Base-by-base conservation (phyloP, 2,113 vertebrate genomes). In the Ammodytes marinus region DNA sequence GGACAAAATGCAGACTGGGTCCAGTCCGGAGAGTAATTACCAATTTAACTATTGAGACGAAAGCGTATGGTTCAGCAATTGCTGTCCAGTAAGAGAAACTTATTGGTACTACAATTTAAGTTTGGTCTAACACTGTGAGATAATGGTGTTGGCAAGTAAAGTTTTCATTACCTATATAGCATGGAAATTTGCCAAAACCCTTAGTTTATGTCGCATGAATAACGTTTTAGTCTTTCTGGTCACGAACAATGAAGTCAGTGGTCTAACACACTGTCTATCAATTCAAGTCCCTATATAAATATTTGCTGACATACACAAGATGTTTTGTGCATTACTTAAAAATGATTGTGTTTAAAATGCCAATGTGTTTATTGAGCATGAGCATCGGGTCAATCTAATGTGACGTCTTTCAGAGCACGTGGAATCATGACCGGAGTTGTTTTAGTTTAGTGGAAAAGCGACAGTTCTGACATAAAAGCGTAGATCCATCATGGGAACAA, bases 401-500 rank as follows among this genome's bases (percentile, higher is more conserved):
- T 65, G 69, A 82, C 53, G 69, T 73, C 85, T 66, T 63, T 74
- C 58, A 35, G 39, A 73, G 73, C 70, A 59, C 53, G 61, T 64
- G 73, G 70, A 86, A 80, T 75, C 64, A 70, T 67, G 76, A 80
- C 27, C 8, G 79, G 60, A 83, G 77, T 61, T 42, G 43, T 60
- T 90, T 89, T 64, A 77, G 61, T 89, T 86, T 78, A 64, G 83
- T 75, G 74, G 74, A 67, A 86, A 89, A 89, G 92, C 88, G 91
- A 91, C 89, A 93, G 87, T 83, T 91, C 63, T 84, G 87, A 93
- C 86, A 83, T 85, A 60, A 92, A 90, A 74, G 86, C 88, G 43
- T 82, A 88, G 79, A 91, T 93, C 84, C 86, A 92, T 94, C 92
- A 92, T 27, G 45, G 75, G 86, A 90, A 93, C 89, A 92, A 94